Conservation (phyloP, 2,888 invertebrate genomes). For the Marronus borbonicus region DNA sequence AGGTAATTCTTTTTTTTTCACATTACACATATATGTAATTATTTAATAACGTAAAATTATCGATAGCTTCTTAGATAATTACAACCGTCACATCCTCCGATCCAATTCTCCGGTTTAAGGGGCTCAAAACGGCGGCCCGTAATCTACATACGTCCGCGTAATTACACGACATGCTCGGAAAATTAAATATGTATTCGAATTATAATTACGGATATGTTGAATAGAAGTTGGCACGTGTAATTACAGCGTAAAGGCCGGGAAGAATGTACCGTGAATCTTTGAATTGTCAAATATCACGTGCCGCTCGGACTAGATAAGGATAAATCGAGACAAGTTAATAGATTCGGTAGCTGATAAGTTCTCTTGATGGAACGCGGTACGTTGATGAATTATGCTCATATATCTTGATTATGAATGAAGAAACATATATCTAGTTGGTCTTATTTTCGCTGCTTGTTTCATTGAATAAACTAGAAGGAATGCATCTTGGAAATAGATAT, state of each 20-base stretch:
- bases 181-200: slow-evolving; percentile 22
- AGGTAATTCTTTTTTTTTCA: background rate
- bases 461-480: too few species aligned
- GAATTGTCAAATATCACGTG: slow-evolving; percentile 30
- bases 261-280: slow-evolving; percentile 15
- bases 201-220: slow-evolving; percentile 16
- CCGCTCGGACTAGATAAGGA: background rate
- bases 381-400: background rate
- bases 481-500: too few species aligned
- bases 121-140: background rate
- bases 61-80: slow-evolving; percentile 19
- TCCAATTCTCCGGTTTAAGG: slow-evolving; percentile 6
- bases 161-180: slow-evolving; percentile 6
- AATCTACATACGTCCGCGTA: slow-evolving; percentile 11
- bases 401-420: too few species aligned
- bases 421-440: too few species aligned
- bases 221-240: slow-evolving; percentile 21
- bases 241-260: background rate
- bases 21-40: background rate
- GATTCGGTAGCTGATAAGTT: background rate
- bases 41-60: slow-evolving; percentile 23
- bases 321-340: slow-evolving; percentile 6
- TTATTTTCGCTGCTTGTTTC: too few species aligned
- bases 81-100: background rate
- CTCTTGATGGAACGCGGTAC: background rate